Evolutionary conservation across 2,797 vertebrate genomes (phyloP), one percentile per base, ranked within the genome.

Genomic region (Percopsis omiscomaycus): DNA sequence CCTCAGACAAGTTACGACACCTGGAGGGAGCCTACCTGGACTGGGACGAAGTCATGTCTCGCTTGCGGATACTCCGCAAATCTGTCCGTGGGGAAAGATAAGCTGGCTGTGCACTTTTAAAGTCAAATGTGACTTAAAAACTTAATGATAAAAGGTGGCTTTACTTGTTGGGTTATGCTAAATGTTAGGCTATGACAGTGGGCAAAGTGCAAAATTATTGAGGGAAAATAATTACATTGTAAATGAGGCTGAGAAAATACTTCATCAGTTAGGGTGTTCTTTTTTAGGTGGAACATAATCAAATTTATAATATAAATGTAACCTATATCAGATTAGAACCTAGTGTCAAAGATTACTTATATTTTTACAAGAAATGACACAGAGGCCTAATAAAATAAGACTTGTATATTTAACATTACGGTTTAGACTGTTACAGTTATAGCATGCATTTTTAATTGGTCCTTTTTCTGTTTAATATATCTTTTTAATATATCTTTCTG

Each of bases 41-140:
- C 84, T 98, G 97, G 97, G 97, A 98, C 1, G 94, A 96, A 48
- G 94, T 96, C 54, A 94, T 98, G 95, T 98, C 96, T 2, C 92
- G 95, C 64, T 92, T 98, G 47, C 88, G 92, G 62, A 82, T 94
- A 27, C 92, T 98, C 55, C 91, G 80, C 62, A 89, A 64, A 62
- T 87, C 55, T 0, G 54, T 96, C 12, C 67, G 89, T 0, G 64
- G 72, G 0, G 79, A 75, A 42, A 59, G 56, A 1, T 92, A 89
- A 91, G 46, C 45, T 1, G 30, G 53, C 28, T 55, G 47, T 13
- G 13, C 50, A 4, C 0, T 5, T 37, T 27, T 37, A 37, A 54
- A 48, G 13, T 2, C 48, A 12, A 11, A 6, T n/a, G 64, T 42
- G 13, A 27, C 28, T 37, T 12, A n/a, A 14, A 37, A 50, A 46